These are phyloP conservation scores for Resseliella maxima DNA, from an alignment of 2,888 invertebrate species.

Conservation along the genomic window DNA sequence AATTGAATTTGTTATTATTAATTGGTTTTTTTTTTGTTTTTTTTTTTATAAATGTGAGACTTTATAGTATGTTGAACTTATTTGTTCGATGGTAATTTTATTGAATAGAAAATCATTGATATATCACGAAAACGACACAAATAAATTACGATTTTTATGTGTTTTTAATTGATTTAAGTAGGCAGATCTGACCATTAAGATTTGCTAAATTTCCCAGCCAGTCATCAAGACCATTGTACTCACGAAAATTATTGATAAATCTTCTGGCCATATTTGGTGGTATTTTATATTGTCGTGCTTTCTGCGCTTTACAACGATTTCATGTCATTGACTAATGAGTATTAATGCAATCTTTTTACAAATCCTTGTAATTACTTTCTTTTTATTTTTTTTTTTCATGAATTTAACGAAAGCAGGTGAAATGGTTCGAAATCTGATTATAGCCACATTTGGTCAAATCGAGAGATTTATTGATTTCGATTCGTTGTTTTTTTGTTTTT, in stretches of 20 bases:
- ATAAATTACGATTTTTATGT: background rate
- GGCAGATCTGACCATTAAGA: background rate
- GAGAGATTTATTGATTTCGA: constrained; percentile 29
- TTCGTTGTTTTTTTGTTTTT: background rate
- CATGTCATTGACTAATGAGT: background rate
- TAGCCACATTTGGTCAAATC: background rate
- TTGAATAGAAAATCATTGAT: background rate
- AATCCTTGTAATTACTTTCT: constrained; percentile 49
- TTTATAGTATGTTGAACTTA: background rate
- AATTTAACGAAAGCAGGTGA: constrained; percentile 6
- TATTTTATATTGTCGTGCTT: background rate
- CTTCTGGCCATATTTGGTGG: background rate
- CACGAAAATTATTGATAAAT: constrained; percentile 4
- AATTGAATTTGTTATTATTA: no score
- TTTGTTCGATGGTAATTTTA: background rate
- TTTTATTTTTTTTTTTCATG: background rate
- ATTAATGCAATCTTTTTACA: background rate
- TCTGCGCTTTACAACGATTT: background rate
- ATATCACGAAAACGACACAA: background rate
- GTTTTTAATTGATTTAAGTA: constrained; percentile 42
- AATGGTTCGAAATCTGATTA: background rate
- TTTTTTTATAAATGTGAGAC: background rate
- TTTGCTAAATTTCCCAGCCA: no score
- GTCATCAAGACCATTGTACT: no score
- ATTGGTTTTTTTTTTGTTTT: background rate